Percentiles rank a stretch among this genome's conserved stretches.
Conservation (phyloP, 2,888 invertebrate species). For the Diploptera punctata region DNA sequence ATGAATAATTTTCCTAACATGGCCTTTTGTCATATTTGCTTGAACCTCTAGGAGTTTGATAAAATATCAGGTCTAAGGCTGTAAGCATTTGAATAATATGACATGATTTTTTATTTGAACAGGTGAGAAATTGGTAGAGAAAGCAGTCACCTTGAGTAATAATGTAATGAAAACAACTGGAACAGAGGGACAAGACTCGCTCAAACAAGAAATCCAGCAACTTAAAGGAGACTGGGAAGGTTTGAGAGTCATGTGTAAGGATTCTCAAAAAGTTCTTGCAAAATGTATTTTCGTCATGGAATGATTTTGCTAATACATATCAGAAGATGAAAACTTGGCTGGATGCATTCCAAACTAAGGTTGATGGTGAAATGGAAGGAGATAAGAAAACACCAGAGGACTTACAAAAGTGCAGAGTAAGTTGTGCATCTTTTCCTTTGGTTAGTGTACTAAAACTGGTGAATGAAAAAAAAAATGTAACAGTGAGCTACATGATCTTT, state of each 20-base stretch:
- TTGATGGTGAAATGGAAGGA: slow-evolving; percentile 67
- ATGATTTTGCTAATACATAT: slow-evolving; percentile 75
- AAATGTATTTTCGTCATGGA: slow-evolving; percentile 83
- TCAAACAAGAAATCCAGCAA: slow-evolving; percentile 82
- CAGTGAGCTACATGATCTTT: too few relatives aligned
- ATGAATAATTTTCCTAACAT: too few relatives aligned
- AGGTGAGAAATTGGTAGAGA: slow-evolving; percentile 72
- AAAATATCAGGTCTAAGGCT: too few relatives aligned
- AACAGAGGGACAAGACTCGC: slow-evolving; percentile 81
- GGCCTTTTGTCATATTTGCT: too few relatives aligned
- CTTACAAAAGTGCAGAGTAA: slow-evolving; percentile 68
- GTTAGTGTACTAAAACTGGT: too few relatives aligned
- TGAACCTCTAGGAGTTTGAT: too few relatives aligned
- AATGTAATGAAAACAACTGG: slow-evolving; percentile 79
- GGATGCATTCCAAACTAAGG: slow-evolving; percentile 69
- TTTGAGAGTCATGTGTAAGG: slow-evolving; percentile 75
- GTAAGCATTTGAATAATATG: too few relatives aligned
- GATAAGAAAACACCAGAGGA: slow-evolving; percentile 81
- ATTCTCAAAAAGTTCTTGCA: slow-evolving; percentile 75
- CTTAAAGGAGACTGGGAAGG: slow-evolving; percentile 83
- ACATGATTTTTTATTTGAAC: neutral
- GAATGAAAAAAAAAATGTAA: too few relatives aligned
- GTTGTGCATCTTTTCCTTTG: neutral
- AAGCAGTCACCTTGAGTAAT: slow-evolving; percentile 75
- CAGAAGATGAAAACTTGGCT: slow-evolving; percentile 79